These are phyloP conservation scores for Nasonia vitripennis DNA, from an alignment of 1,140 invertebrate species.

Conservation along the genomic window DNA sequence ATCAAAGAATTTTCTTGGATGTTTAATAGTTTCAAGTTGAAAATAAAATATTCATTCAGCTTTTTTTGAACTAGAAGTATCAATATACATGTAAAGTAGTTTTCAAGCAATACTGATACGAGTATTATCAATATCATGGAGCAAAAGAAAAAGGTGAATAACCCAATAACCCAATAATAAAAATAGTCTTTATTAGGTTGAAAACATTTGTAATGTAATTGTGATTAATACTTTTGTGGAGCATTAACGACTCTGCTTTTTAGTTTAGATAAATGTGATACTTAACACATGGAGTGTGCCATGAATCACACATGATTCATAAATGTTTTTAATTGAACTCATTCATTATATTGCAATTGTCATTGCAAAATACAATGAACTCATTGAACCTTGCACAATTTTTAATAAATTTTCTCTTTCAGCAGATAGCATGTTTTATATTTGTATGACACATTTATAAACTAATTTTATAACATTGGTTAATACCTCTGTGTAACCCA, in stretches of 20 bases:
- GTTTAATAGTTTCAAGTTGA: too few relatives aligned
- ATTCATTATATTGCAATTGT: slow-evolving; percentile 28
- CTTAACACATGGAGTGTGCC: not conserved
- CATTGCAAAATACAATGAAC: not conserved
- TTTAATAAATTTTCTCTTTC: too few relatives aligned
- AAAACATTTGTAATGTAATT: not conserved
- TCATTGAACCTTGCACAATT: too few relatives aligned
- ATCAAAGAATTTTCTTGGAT: too few relatives aligned
- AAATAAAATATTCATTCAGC: too few relatives aligned
- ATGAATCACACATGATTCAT: slow-evolving; percentile 44
- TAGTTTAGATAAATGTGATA: slow-evolving; percentile 19
- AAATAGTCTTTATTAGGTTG: not conserved
- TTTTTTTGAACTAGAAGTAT: too few relatives aligned
- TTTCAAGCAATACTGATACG: slow-evolving; percentile 14
- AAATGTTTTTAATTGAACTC: slow-evolving; percentile 36
- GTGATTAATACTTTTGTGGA: slow-evolving; percentile 18
- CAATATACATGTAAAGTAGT: not conserved
- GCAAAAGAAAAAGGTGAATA: not conserved
- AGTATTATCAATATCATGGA: not conserved
- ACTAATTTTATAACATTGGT: not conserved
- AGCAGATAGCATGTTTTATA: too few relatives aligned
- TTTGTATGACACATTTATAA: slow-evolving; percentile 14
- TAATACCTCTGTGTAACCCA: slow-evolving; percentile 82
- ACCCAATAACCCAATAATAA: not conserved
- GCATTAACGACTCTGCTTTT: not conserved